Conservation (phyloP, 2,888 invertebrate species). For the Eucera pruinosa region DNA sequence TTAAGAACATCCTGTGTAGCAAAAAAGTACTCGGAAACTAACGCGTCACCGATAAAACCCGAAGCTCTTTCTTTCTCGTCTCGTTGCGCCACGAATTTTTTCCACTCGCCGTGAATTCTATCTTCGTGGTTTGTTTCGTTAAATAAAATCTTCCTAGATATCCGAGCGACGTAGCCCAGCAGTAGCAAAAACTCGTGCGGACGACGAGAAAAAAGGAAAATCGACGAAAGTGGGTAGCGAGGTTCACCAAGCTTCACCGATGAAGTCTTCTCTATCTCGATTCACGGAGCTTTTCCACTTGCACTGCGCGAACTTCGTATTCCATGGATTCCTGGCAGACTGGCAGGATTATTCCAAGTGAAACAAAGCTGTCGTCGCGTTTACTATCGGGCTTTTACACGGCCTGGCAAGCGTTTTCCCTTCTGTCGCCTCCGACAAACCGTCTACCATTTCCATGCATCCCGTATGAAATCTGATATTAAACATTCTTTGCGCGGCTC, state of each 20-base stretch:
- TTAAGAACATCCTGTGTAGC: background rate
- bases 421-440: conserved; percentile 45
- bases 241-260: conserved; percentile 27
- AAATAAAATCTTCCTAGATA: conserved; percentile 48
- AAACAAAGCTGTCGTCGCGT: conserved; percentile 82
- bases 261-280: conserved; percentile 38
- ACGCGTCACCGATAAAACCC: background rate
- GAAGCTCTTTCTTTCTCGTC: too few relatives aligned
- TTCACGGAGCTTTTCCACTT: conserved; percentile 30
- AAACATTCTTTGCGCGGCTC: conserved; percentile 76
- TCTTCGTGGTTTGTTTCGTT: conserved; percentile 38
- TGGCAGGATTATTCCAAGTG: conserved; percentile 79
- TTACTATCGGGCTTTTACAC: conserved; percentile 82
- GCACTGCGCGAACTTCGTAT: conserved; percentile 34
- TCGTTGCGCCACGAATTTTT: too few relatives aligned
- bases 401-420: conserved; percentile 58
- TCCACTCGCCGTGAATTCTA: conserved; percentile 3
- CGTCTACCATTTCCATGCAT: conserved; percentile 44
- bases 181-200: background rate
- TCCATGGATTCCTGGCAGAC: conserved; percentile 79
- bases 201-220: conserved; percentile 20
- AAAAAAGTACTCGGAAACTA: background rate
- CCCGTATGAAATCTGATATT: conserved; percentile 80
- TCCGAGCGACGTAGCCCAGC: conserved; percentile 12
- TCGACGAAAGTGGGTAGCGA: conserved; percentile 25